Conservation (phyloP, 2,888 invertebrate genomes). For the Brachypterus glaber region DNA sequence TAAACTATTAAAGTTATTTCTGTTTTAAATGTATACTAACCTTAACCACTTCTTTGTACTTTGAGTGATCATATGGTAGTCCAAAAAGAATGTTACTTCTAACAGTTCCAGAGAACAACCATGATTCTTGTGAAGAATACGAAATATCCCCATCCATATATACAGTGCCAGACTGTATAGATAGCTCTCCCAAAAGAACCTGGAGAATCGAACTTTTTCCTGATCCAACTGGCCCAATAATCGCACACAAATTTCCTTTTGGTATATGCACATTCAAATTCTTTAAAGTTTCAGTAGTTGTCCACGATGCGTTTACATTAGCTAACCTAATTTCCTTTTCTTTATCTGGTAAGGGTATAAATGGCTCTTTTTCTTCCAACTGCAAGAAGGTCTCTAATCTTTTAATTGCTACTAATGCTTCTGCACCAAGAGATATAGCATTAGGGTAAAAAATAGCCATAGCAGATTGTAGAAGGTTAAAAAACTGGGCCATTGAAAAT, state of each 20-base stretch:
- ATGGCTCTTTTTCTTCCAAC: constrained; percentile 17
- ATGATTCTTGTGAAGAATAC: constrained; percentile 74
- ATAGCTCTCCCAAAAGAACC: constrained; percentile 57
- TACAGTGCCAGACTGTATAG: constrained; percentile 48
- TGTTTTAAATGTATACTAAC: too few relatives aligned
- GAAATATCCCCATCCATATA: constrained; percentile 51
- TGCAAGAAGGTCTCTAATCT: constrained; percentile 18
- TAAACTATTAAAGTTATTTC: too few relatives aligned
- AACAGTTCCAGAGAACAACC: constrained; percentile 65
- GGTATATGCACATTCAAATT: constrained; percentile 23
- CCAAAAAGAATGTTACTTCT: constrained; percentile 78
- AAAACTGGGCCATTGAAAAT: constrained; percentile 24
- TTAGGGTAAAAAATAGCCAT: constrained; percentile 18
- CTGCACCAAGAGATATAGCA: constrained; percentile 18
- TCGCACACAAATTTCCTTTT: constrained; percentile 38
- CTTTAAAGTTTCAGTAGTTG: constrained; percentile 12
- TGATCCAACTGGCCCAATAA: constrained; percentile 47
- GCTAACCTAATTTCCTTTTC: not conserved
- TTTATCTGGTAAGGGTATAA: constrained; percentile 2
- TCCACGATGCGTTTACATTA: not conserved
- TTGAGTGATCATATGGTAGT: constrained; percentile 46
- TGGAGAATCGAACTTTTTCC: constrained; percentile 57
- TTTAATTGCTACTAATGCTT: constrained; percentile 19
- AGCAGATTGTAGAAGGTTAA: constrained; percentile 18
- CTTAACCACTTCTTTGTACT: constrained; percentile 47